Percentiles rank a stretch among this genome's conserved stretches.
Evolutionary conservation across 2,888 invertebrate genomes (phyloP).

Genomic region (Synergus gifuensis): DNA sequence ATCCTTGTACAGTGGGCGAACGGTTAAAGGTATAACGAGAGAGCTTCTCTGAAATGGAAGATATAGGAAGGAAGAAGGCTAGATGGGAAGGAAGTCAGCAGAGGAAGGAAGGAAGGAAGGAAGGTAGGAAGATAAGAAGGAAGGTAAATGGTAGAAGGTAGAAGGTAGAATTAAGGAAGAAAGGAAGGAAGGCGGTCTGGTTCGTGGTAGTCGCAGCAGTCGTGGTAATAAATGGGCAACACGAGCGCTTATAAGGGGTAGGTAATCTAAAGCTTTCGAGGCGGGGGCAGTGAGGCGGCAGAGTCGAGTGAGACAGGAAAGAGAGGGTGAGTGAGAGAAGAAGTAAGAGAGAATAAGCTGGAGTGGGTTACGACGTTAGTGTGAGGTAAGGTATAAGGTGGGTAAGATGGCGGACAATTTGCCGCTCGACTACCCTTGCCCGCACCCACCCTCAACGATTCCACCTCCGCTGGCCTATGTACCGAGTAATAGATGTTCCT

Average conservation of each 20-base stretch:
- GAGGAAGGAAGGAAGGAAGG: slow-evolving; percentile 46
- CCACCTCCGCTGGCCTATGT: slow-evolving; percentile 67
- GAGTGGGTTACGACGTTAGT: slow-evolving; percentile 44
- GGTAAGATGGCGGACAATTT: slow-evolving; percentile 78
- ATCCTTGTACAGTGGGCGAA: slow-evolving; percentile 49
- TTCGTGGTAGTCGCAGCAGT: slow-evolving; percentile 69
- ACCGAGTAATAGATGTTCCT: slow-evolving; percentile 76
- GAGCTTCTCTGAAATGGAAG: slow-evolving; percentile 43
- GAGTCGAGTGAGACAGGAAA: slow-evolving; percentile 53
- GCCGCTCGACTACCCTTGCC: slow-evolving; percentile 77
- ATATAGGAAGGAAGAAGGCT: slow-evolving; percentile 49
- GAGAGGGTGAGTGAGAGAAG: slow-evolving; percentile 52
- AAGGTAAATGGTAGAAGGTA: slow-evolving; percentile 50
- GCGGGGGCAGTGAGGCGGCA: slow-evolving; percentile 54
- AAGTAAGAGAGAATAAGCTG: slow-evolving; percentile 49
- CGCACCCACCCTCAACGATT: slow-evolving; percentile 68
- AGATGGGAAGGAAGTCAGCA: slow-evolving; percentile 56
- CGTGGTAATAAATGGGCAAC: slow-evolving; percentile 77
- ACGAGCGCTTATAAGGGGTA: slow-evolving; percentile 77
- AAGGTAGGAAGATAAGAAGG: slow-evolving; percentile 50
- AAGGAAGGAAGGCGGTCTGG: slow-evolving; percentile 57
- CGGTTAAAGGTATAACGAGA: slow-evolving; percentile 52
- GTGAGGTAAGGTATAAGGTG: slow-evolving; percentile 77
- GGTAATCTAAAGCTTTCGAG: slow-evolving; percentile 65
- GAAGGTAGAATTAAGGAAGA: slow-evolving; percentile 42